These are phyloP conservation scores for Kuschelorhynchus macadamiae DNA, from an alignment of 2,888 invertebrate species.

Conservation along the genomic window DNA sequence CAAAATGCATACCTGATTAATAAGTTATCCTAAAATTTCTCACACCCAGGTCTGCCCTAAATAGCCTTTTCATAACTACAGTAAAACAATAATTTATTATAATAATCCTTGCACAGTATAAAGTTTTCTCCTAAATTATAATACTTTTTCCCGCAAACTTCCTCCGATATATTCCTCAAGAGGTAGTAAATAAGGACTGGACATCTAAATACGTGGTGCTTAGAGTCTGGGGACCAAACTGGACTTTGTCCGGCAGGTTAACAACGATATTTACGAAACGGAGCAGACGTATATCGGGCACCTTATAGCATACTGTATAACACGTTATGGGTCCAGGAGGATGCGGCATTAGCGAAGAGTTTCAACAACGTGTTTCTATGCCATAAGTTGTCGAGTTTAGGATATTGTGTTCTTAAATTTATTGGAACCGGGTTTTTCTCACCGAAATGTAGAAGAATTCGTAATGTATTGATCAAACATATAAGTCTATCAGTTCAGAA, in stretches of 20 bases:
- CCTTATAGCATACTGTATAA: slow-evolving; percentile 56
- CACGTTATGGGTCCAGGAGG: slow-evolving; percentile 57
- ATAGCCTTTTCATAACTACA: slow-evolving; percentile 18
- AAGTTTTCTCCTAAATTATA: slow-evolving; percentile 48
- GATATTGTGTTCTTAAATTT: slow-evolving; percentile 40
- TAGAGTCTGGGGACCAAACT: slow-evolving; percentile 51
- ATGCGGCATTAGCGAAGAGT: slow-evolving; percentile 54
- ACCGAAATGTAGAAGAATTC: no score
- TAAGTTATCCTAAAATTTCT: no score
- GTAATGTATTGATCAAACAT: no score
- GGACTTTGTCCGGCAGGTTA: slow-evolving; percentile 54
- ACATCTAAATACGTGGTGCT: slow-evolving; percentile 56
- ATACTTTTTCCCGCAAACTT: slow-evolving; percentile 44
- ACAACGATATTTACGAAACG: slow-evolving; percentile 57
- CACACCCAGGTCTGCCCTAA: no score
- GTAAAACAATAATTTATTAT: slow-evolving; percentile 31
- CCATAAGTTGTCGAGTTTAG: slow-evolving; percentile 44
- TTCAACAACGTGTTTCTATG: slow-evolving; percentile 46
- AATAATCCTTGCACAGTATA: slow-evolving; percentile 34
- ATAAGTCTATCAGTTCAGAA: no score
- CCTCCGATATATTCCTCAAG: slow-evolving; percentile 53
- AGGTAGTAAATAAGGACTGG: slow-evolving; percentile 56
- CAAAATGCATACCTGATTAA: not conserved
- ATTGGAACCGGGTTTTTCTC: slow-evolving; percentile 10
- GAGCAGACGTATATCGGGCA: slow-evolving; percentile 54